phyloP scores from a whole-genome alignment of 2,797 vertebrate genomes.

The Coendou prehensilis region DNA sequence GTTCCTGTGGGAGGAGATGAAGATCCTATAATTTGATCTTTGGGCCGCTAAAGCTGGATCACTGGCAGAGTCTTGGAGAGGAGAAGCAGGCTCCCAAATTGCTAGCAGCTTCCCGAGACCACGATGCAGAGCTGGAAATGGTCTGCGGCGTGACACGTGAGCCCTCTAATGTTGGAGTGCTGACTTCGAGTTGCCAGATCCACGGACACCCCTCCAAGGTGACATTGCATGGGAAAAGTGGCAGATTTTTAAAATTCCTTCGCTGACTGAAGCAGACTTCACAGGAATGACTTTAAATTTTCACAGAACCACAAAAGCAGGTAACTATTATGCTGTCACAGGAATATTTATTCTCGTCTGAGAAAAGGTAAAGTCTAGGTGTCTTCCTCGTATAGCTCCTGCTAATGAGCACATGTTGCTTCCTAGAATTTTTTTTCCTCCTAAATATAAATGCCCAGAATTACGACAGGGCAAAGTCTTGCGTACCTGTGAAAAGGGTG shows the following conservation, averaged over 20 bases:
- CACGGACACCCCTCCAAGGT: background rate
- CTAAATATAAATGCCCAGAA: background rate
- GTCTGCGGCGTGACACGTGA: background rate
- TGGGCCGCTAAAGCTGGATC: background rate
- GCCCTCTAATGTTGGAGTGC: background rate
- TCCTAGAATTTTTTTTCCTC: background rate
- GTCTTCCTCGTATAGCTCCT: background rate
- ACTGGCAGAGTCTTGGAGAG: background rate
- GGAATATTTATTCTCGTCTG: background rate
- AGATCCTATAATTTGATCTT: conserved; percentile 60
- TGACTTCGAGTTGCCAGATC: background rate
- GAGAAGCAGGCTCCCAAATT: background rate
- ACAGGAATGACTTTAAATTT: background rate
- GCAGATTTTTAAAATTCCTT: conserved; percentile 52
- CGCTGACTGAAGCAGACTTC: background rate
- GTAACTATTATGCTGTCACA: background rate
- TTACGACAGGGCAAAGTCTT: background rate
- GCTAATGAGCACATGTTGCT: background rate
- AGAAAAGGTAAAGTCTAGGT: background rate
- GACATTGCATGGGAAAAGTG: background rate
- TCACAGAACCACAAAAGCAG: background rate
- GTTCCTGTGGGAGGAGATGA: conserved; percentile 63
- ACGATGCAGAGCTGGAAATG: background rate
- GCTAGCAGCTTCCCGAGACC: conserved; percentile 54
- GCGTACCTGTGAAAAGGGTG: background rate